phyloP scores from a whole-genome alignment of 2,797 vertebrate species.

The Bradypodion ventrale region DNA sequence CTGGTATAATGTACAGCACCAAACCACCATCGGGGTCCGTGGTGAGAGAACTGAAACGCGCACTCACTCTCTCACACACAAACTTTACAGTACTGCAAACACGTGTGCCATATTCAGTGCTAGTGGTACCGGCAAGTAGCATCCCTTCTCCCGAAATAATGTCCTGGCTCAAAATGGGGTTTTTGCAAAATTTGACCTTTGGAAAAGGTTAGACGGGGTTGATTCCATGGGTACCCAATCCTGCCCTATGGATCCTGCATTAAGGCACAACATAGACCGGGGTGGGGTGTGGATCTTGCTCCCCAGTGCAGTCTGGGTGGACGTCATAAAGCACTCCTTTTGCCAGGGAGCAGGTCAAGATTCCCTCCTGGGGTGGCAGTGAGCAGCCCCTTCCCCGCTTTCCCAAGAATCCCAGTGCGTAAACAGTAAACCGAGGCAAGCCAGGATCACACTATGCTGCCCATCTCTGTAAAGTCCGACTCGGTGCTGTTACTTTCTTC shows the following conservation, averaged over 20 bases:
- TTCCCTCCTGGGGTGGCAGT: fast-evolving
- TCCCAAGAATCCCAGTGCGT: background rate
- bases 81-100: conserved; percentile 17
- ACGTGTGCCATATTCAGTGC: background rate
- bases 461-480: conserved; percentile 83
- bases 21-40: background rate
- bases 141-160: fast-evolving
- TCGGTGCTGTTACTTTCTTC: conserved; percentile 84
- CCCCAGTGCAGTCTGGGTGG: conserved; percentile 19
- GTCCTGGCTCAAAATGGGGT: fast-evolving
- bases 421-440: conserved; percentile 4
- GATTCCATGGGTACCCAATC: background rate
- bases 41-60: background rate
- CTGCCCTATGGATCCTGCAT: background rate
- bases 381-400: conserved; percentile 2
- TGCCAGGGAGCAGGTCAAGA: background rate
- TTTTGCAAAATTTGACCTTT: background rate
- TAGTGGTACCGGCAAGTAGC: background rate
- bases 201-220: background rate
- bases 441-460: conserved; percentile 70
- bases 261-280: background rate
- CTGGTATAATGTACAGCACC: conserved; percentile 73
- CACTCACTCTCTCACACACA: background rate
- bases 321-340: conserved; percentile 38
- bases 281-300: background rate